Conservation (phyloP, 2,797 vertebrate genomes). For the Acipenser oxyrinchus region DNA sequence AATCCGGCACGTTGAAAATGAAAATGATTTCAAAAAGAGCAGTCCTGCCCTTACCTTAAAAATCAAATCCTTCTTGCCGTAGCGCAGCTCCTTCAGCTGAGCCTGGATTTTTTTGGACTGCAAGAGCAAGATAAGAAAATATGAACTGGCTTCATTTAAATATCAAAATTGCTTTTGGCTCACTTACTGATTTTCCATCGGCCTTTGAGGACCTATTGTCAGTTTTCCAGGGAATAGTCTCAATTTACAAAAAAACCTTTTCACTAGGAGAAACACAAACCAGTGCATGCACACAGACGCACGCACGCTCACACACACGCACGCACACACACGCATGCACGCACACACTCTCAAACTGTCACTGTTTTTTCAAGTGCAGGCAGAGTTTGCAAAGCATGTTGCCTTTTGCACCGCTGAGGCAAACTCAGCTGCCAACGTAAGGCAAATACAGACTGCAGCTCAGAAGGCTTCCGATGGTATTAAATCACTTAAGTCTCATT, state of each 20-base stretch:
- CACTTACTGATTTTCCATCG: conserved; percentile 51
- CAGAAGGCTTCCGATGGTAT: no score
- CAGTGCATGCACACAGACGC: conserved; percentile 52
- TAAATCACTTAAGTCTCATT: no score
- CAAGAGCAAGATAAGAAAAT: conserved; percentile 64
- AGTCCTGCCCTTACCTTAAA: conserved; percentile 81
- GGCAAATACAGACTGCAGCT: no score
- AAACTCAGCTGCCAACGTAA: no score
- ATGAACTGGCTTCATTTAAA: conserved; percentile 56
- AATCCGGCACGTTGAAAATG: conserved; percentile 3
- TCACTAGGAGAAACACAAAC: conserved; percentile 55
- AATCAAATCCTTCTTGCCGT: conserved; percentile 97
- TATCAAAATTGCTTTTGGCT: conserved; percentile 70
- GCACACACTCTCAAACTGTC: conserved; percentile 25
- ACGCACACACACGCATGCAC: conserved; percentile 30
- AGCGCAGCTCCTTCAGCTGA: conserved; percentile 93
- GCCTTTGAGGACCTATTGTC: conserved; percentile 54
- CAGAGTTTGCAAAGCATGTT: no score
- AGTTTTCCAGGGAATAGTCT: conserved; percentile 49
- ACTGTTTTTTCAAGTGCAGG: background rate
- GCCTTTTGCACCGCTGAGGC: no score
- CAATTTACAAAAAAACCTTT: conserved; percentile 47
- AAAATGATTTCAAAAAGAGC: conserved; percentile 14
- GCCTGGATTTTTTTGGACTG: conserved; percentile 97
- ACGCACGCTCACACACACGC: conserved; percentile 40